These are phyloP conservation scores for Engraulis encrasicolus DNA, from an alignment of 2,113 vertebrate genomes.

Conservation along the genomic window DNA sequence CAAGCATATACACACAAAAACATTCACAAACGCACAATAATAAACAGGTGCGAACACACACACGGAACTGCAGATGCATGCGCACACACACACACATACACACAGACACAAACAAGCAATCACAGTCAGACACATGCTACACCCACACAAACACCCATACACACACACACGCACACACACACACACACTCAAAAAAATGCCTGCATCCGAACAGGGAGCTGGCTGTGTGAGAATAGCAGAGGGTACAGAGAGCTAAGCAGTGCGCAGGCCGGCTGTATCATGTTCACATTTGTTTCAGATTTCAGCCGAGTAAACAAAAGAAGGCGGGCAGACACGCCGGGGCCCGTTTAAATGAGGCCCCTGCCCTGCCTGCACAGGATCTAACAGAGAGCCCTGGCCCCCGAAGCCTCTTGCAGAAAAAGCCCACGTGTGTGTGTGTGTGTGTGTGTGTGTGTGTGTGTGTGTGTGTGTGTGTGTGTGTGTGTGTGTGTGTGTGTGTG, in stretches of 20 bases:
- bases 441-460: no score
- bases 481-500: no score
- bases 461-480: no score
- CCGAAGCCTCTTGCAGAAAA: conserved; percentile 35
- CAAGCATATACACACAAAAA: no score
- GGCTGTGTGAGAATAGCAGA: background rate
- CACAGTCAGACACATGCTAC: no score
- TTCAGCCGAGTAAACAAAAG: conserved; percentile 66
- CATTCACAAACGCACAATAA: no score
- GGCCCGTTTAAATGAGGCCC: conserved; percentile 63
- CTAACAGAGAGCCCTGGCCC: conserved; percentile 48
- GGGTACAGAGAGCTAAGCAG: conserved; percentile 16
- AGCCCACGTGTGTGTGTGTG: no score
- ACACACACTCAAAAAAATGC: background rate
- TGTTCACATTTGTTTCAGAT: conserved; percentile 70
- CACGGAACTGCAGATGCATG: no score
- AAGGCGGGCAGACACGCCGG: conserved; percentile 62
- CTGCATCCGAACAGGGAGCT: background rate
- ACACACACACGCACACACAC: background rate
- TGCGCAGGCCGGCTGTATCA: conserved; percentile 42
- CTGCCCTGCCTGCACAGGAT: conserved; percentile 45
- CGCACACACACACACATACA: background rate
- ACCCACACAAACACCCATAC: background rate
- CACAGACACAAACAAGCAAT: conserved; percentile 6
- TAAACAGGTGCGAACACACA: no score